phyloP scores from a whole-genome alignment of 2,888 invertebrate species.

The Caenorhabditis sp. region DNA sequence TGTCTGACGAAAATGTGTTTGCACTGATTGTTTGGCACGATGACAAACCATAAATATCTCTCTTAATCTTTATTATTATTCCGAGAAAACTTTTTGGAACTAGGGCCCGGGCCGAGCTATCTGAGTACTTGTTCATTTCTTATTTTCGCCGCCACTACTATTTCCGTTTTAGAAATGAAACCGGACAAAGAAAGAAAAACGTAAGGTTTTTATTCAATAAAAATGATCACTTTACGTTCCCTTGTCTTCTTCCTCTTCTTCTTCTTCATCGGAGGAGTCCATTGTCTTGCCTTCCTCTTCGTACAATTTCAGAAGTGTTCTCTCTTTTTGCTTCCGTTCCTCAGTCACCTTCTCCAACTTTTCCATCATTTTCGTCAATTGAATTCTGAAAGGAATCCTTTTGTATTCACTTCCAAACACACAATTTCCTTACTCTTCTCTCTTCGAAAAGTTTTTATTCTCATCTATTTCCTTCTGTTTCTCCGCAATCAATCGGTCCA shows the following conservation, averaged over 20 bases:
- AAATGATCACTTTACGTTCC: too few relatives aligned
- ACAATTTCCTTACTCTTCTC: conserved; percentile 33
- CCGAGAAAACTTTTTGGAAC: too few relatives aligned
- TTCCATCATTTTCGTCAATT: conserved; percentile 38
- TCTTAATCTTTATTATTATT: too few relatives aligned
- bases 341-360: conserved; percentile 45
- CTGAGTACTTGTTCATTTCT: too few relatives aligned
- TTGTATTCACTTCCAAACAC: neutral
- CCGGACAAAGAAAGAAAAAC: too few relatives aligned
- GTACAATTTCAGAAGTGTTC: conserved; percentile 31
- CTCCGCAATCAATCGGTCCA: conserved; percentile 27
- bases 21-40: too few relatives aligned
- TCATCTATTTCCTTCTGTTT: conserved; percentile 41
- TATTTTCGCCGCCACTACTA: too few relatives aligned
- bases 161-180: too few relatives aligned
- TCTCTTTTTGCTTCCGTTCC: conserved; percentile 42
- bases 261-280: conserved; percentile 29
- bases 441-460: conserved; percentile 37
- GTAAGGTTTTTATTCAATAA: too few relatives aligned
- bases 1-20: too few relatives aligned
- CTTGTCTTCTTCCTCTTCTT: conserved; percentile 1
- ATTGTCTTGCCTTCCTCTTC: conserved; percentile 22
- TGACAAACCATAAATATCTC: too few relatives aligned
- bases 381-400: conserved; percentile 35
- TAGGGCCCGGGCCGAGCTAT: too few relatives aligned